Base-by-base conservation (phyloP, 2,113 vertebrate genomes). In the Leucosticte australis region DNA sequence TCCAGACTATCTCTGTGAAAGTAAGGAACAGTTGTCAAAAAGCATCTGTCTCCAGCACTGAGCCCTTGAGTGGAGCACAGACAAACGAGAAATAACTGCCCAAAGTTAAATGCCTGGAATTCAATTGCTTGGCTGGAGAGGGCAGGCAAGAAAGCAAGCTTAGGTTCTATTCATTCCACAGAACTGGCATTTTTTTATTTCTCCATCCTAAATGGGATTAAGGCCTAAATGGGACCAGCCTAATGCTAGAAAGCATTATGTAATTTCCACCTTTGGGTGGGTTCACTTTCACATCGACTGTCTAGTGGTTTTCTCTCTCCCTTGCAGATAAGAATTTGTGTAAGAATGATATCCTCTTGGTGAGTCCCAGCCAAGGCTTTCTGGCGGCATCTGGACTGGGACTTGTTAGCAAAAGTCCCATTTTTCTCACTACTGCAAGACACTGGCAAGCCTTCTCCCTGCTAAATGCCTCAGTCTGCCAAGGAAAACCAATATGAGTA, bases 191-290 rank as follows among this genome's bases (percentile, higher is more conserved):
- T 65, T 87, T 62, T 47, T 33, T 31, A 9, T 63, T 73, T 79
- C 55, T 92, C 30, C 11, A 82, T 81, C 62, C 69, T 76, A 62
- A 71, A 18, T 57, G 33, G 42, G 23, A 37, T 44, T 75, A 56
- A 71, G 22, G 20, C 20, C 62, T 53, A 75, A 41, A 73, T 49
- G 7, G 46, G 64, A 52, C 37, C 46, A 68, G 52, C 47, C 35
- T 83, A 35, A 74, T 23, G 5, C 50, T 82, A 71, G 65, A 87
- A 87, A 53, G 22, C 20, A 73, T 87, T 68, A 91, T 57, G 83
- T 84, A 57, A 82, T 91, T 94, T 90, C 92, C 90, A 93, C 82
- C 71, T 95, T 94, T 88, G 82, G 83, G 83, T 90, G 91, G 74
- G 81, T 82, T 83, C 47, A 24, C 44, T 91, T 95, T 81, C 77